A percentile compares a stretch with the other conserved stretches of the same genome.
These are phyloP conservation scores for Rhogogaster chlorosoma DNA, from an alignment of 2,888 invertebrate species.

Conservation along the genomic window DNA sequence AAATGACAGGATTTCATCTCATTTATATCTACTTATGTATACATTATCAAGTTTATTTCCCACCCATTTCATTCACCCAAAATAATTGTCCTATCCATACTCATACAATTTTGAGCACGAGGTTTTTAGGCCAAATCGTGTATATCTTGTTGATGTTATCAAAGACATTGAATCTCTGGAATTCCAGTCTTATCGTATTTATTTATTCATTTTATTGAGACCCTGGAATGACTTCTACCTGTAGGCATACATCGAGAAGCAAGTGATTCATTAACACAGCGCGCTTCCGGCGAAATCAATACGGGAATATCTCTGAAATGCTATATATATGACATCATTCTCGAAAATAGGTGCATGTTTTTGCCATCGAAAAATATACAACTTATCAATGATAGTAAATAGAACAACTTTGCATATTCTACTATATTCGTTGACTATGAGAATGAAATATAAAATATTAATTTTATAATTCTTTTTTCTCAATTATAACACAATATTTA, in stretches of 20 bases:
- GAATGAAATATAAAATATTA: neutral
- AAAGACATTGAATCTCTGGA: neutral
- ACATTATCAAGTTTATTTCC: neutral
- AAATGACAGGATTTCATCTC: neutral
- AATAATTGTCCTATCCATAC: neutral
- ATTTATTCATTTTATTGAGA: neutral
- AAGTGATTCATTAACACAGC: neutral
- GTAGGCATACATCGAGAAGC: neutral
- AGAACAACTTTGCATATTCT: neutral
- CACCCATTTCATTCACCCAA: neutral
- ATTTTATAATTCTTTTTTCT: neutral
- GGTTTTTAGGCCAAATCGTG: neutral
- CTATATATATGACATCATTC: neutral
- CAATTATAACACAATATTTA: neutral
- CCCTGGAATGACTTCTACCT: neutral
- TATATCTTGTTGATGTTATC: neutral
- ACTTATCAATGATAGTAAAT: neutral
- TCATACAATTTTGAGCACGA: neutral
- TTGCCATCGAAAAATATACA: neutral
- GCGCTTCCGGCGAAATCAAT: slow-evolving; percentile 15
- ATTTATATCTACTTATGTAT: neutral
- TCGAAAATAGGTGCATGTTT: neutral
- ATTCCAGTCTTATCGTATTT: neutral
- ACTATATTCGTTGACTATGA: too few species aligned
- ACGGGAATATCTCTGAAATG: neutral